A percentile compares a stretch with the other conserved stretches of the same genome.
Evolutionary conservation across 1,140 invertebrate genomes (phyloP).

Genomic region (Asobara japonica): DNA sequence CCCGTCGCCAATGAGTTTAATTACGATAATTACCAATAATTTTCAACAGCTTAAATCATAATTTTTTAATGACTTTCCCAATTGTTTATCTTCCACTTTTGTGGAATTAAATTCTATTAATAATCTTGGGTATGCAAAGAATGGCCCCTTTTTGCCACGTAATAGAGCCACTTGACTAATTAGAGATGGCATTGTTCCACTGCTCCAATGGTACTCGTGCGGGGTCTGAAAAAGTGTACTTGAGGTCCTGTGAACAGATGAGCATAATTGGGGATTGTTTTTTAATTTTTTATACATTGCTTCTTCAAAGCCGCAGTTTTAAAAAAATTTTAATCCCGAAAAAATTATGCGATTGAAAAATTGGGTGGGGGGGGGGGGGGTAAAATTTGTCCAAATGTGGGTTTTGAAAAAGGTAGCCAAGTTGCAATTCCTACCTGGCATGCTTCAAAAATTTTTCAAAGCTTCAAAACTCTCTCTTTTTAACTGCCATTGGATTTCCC

Average conservation of each 20-base stretch:
- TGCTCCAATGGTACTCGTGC: background rate
- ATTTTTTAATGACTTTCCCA: background rate
- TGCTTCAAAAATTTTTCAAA: too few species aligned
- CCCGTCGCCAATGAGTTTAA: background rate
- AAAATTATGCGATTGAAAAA: too few species aligned
- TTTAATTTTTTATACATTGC: too few species aligned
- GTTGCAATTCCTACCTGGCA: too few species aligned
- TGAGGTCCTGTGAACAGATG: constrained; percentile 1
- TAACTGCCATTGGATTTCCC: too few species aligned
- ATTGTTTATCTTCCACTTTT: background rate
- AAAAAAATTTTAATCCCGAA: too few species aligned
- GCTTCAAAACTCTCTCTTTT: too few species aligned
- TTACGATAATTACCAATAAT: background rate
- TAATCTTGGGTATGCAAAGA: background rate
- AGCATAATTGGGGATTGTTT: constrained; percentile 42
- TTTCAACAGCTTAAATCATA: background rate
- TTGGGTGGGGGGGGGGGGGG: too few species aligned
- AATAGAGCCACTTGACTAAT: constrained; percentile 59
- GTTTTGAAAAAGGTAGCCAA: too few species aligned
- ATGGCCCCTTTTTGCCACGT: constrained; percentile 2
- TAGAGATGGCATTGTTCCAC: constrained; percentile 57
- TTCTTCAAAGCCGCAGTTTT: too few species aligned
- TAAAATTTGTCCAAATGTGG: too few species aligned
- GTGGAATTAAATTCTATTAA: background rate
- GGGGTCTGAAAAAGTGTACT: background rate